Conservation (phyloP, 2,113 vertebrate species). For the Acanthisitta chloris region DNA sequence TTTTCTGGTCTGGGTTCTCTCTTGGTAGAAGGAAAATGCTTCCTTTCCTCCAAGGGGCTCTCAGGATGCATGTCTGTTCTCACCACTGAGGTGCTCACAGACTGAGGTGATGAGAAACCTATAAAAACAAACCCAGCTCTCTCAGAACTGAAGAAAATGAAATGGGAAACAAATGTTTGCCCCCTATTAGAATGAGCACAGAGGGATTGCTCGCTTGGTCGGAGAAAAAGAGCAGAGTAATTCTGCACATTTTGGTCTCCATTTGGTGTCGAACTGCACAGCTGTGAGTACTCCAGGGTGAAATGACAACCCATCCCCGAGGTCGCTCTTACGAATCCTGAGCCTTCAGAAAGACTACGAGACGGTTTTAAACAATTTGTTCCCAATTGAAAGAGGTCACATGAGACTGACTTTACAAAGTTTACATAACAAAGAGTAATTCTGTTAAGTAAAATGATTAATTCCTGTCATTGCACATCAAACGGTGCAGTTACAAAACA, state of each 20-base stretch:
- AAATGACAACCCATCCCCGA: constrained; percentile 58
- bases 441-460: constrained; percentile 81
- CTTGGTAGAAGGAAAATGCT: not conserved
- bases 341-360: constrained; percentile 74
- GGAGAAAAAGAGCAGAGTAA: not conserved
- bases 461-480: constrained; percentile 82
- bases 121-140: not conserved
- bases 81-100: not conserved
- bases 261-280: constrained; percentile 25
- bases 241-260: constrained; percentile 26
- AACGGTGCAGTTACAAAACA: constrained; percentile 82
- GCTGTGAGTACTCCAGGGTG: constrained; percentile 50
- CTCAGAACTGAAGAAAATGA: not conserved
- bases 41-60: not conserved
- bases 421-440: constrained; percentile 86
- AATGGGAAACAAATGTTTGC: constrained; percentile 44
- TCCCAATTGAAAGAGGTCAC: constrained; percentile 75
- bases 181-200: not conserved
- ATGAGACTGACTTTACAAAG: constrained; percentile 75
- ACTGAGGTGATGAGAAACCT: not conserved
- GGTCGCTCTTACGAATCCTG: constrained; percentile 68
- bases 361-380: constrained; percentile 72
- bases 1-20: not conserved
- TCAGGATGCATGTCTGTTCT: not conserved
- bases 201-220: not conserved